phyloP scores from a whole-genome alignment of 2,888 invertebrate genomes.

The Eristalis arbustorum region DNA sequence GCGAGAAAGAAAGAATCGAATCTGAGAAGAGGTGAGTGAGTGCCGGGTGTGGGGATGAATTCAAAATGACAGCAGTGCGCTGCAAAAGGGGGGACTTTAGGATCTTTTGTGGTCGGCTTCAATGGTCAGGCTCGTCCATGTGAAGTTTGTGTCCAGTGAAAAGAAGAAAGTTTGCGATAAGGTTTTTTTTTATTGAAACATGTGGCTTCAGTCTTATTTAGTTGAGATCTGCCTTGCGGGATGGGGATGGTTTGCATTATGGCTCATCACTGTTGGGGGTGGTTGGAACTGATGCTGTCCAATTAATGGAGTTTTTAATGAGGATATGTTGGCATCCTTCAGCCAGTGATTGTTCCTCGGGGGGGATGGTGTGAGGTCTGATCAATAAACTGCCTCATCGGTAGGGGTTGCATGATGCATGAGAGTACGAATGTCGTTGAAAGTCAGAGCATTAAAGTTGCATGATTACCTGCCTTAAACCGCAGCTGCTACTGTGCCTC shows the following conservation, averaged over 20 bases:
- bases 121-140: background rate
- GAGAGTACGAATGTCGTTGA: too few relatives aligned
- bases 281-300: background rate
- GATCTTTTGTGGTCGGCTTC: constrained; percentile 3
- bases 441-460: too few relatives aligned
- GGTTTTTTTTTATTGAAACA: background rate
- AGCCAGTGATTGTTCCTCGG: background rate
- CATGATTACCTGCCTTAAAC: too few relatives aligned
- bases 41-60: background rate
- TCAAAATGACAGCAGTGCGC: constrained; percentile 10
- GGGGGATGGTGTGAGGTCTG: background rate
- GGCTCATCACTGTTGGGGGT: background rate
- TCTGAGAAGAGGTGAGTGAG: background rate
- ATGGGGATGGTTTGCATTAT: background rate
- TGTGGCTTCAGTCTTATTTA: background rate
- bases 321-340: background rate
- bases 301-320: background rate
- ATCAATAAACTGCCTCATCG: background rate
- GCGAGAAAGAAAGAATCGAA: constrained; percentile 9
- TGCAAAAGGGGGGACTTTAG: background rate
- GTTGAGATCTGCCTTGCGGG: background rate
- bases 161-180: background rate
- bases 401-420: too few relatives aligned
- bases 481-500: too few relatives aligned
- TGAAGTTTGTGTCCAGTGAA: background rate